These are phyloP conservation scores for Temnopleurus reevesii DNA, from an alignment of 53 echinoderm and acorn worm genomes.

Conservation along the genomic window DNA sequence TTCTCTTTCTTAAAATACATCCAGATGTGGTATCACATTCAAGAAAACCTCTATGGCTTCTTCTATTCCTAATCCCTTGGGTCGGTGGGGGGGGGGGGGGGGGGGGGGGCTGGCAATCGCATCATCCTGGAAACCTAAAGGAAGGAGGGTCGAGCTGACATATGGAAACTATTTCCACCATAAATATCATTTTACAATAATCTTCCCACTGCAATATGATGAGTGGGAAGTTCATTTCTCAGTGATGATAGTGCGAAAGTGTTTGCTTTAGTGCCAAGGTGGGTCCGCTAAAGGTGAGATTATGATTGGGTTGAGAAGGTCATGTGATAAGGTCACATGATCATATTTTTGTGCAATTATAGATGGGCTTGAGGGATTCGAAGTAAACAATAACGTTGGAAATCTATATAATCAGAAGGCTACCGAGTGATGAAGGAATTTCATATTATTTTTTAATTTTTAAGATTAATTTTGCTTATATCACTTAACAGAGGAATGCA, in stretches of 20 bases:
- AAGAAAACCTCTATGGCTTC: neutral
- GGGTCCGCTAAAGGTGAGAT: neutral
- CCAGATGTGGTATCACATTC: neutral
- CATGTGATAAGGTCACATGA: slow-evolving; percentile 16
- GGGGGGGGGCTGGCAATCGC: too few relatives aligned
- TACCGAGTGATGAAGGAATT: too few relatives aligned
- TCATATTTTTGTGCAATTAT: neutral
- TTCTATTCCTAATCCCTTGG: too few relatives aligned
- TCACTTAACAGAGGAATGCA: too few relatives aligned
- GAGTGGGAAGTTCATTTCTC: neutral
- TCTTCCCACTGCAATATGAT: neutral
- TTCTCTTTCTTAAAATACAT: neutral
- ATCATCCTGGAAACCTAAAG: too few relatives aligned
- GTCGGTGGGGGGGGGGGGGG: too few relatives aligned
- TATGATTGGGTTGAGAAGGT: slow-evolving; percentile 1
- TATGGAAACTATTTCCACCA: slow-evolving; percentile 15
- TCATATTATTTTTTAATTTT: too few relatives aligned
- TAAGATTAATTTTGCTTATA: too few relatives aligned
- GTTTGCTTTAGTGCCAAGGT: neutral
- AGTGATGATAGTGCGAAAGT: neutral
- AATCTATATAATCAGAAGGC: neutral
- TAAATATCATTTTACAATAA: neutral
- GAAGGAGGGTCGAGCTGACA: too few relatives aligned
- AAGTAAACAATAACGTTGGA: neutral
- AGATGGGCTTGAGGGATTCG: neutral